Evolutionary conservation across 2,797 vertebrate species (phyloP), one percentile per base, ranked within the genome.

Genomic region (Oophaga sylvatica): DNA sequence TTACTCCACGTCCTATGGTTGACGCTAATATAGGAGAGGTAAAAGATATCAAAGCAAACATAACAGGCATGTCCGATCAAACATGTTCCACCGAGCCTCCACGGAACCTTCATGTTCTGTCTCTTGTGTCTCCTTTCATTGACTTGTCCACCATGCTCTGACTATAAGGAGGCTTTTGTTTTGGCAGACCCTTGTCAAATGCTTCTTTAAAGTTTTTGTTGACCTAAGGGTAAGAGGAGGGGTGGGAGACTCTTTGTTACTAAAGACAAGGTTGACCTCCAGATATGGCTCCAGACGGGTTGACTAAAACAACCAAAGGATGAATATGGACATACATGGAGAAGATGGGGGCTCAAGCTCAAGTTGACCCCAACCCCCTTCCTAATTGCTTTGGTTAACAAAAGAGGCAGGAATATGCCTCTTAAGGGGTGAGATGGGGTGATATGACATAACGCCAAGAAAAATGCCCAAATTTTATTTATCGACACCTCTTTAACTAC

Each of bases 171-270:
- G 45, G 45, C 45, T 15, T 22, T 76, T 76, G 73, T 48, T n/a
- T 22, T 76, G 9, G 48, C 41, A n/a, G 45, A 76, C 73, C 71
- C 73, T 29, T 76, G 73, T 76, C 73, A 13, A 76, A 76, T 76
- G 41, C 45, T 20, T 41, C 73, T 76, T 76, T n/a, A 76, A 76
- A 48, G 73, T 76, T 53, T 76, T 53, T 76, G 73, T 76, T 76
- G 73, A 53, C 45, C 73, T 76, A 75, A 48, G 12, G 17, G 22
- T 41, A 41, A 29, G 67, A 29, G 26, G 68, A 3, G 29, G 11
- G 17, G 41, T 9, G 48, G 41, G 12, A 45, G 73, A n/a, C 45
- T 53, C 48, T 75, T 73, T 41, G 70, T 20, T n/a, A 76, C 73
- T 15, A n/a, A 76, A 53, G 73, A 11, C 73, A 76, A 53, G 45